Percentiles rank a stretch among this genome's conserved stretches.
Evolutionary conservation across 2,888 invertebrate genomes (phyloP).

Genomic region (Muschampia staudingeri): DNA sequence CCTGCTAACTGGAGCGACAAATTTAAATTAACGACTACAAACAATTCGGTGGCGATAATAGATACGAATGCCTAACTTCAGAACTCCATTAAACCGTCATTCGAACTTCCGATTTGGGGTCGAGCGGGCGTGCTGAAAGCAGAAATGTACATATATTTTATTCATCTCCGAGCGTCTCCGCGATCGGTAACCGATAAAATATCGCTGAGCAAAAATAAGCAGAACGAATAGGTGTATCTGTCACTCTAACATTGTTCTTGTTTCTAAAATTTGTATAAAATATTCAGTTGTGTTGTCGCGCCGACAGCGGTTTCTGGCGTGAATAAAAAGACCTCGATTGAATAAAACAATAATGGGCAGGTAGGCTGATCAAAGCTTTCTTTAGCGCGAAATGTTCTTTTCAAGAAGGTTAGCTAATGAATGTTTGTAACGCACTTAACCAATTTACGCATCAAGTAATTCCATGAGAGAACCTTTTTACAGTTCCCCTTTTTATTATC

Average conservation of each 20-base stretch:
- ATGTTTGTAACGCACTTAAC: conserved; percentile 15
- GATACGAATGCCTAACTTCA: conserved; percentile 87
- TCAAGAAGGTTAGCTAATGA: conserved; percentile 14
- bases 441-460: neutral
- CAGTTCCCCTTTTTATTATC: conserved; percentile 21
- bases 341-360: conserved; percentile 47
- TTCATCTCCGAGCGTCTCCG: conserved; percentile 85
- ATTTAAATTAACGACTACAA: conserved; percentile 88
- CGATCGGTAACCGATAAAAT: conserved; percentile 88
- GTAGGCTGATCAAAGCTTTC: conserved; percentile 31
- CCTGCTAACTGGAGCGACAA: conserved; percentile 83
- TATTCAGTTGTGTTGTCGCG: conserved; percentile 86
- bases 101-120: conserved; percentile 85
- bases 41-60: conserved; percentile 85
- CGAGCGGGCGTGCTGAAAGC: conserved; percentile 81
- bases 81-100: conserved; percentile 87
- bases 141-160: conserved; percentile 86
- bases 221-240: conserved; percentile 90
- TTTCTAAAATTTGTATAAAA: conserved; percentile 91
- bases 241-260: conserved; percentile 89
- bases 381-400: conserved; percentile 9
- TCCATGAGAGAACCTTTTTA: conserved; percentile 5
- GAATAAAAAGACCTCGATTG: conserved; percentile 65
- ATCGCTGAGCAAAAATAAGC: conserved; percentile 88
- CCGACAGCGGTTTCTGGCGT: conserved; percentile 78